Base-by-base conservation (phyloP, 2,113 vertebrate genomes). In the Hydrochoerus hydrochaeris region DNA sequence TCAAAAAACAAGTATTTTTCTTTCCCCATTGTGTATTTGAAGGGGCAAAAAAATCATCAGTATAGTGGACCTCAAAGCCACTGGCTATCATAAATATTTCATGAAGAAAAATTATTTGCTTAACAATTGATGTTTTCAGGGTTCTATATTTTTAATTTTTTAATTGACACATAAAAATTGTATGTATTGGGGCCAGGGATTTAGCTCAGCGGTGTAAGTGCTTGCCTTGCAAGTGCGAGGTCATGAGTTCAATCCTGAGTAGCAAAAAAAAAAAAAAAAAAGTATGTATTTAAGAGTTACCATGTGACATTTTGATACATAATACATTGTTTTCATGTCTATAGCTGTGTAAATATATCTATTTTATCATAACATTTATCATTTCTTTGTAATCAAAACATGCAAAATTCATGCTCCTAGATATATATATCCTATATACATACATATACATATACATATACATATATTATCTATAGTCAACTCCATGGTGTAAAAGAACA, bases 1-100 rank as follows among this genome's bases (percentile, higher is more conserved):
- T 73, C 85, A 92, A 88, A 94, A 84, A 92, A 38, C 71, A 63
- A 17, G 24, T 78, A 67, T 30, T 92, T 81, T 75, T 84, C 30
- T 78, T 32, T 26, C 54, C 35, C 26, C n/a, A 4, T 9, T 38
- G 7, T 58, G 2, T 62, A 83, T 73, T 54, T 90, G 30, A 17
- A 71, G 13, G 13, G 13, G 13, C 5, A 85, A 54, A 35, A 94
- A 91, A 28, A 93, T 80, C 32, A 62, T 32, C 11, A 49, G 73
- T 62, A 85, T 13, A 62, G 17, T 12, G 81, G 3, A 73, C 71
- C 75, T 90, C 71, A 54, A 95, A 93, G 24, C 35, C 44, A 65
- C 38, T 28, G 41, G 41, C 4, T 69, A 38, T 49, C 44, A 60
- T 54, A 88, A 86, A 83, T 62, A 85, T 6, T 65, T 3, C 19